Base-by-base conservation (phyloP, 2,797 vertebrate species). In the Meriones psammophilus region DNA sequence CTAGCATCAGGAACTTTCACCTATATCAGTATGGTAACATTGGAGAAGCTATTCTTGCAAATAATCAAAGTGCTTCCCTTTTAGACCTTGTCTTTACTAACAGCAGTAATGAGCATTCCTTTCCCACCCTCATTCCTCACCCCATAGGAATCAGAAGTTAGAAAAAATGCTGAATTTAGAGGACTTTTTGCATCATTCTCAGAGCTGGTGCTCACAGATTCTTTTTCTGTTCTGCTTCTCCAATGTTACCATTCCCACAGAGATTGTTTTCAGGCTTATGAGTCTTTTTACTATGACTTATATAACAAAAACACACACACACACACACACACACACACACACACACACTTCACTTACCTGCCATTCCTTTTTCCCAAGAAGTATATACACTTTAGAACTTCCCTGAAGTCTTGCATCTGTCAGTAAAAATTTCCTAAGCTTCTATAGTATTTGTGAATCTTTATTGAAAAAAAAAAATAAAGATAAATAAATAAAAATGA, bases 161-260 rank as follows among this genome's bases (percentile, higher is more conserved):
- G 78, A 89, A 93, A 90, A 42, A 95, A 88, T 6, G 9, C 80
- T 89, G 56, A 69, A 54, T 96, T 93, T 50, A 17, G 56, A 15
- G 62, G 79, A 93, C 95, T 80, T 80, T 91, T 94, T 80, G 39
- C 84, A 78, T 96, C 88, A 68, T 10, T 92, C 69, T 91, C 80
- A 85, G 71, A 84, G 64, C 39, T 17, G 33, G 28, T 26, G 20
- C 33, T 73, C 62, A 12, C 50, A 50, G 56, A 86, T 17, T 88
- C 73, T 92, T 3, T 93, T 4, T 92, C 73, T 91, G 3, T 89
- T 84, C 68, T 69, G 39, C 26, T 80, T 83, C 50, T 73, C 54
- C 42, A 26, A 85, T 71, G 15, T 95, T 64, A 84, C 71, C 87
- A 24, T 60, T 94, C 50, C 60, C 22, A 92, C 58, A 26, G 88